A percentile compares a stretch with the other conserved stretches of the same genome.
Evolutionary conservation across 2,888 invertebrate species (phyloP).

Genomic region (Nebria brevicollis): DNA sequence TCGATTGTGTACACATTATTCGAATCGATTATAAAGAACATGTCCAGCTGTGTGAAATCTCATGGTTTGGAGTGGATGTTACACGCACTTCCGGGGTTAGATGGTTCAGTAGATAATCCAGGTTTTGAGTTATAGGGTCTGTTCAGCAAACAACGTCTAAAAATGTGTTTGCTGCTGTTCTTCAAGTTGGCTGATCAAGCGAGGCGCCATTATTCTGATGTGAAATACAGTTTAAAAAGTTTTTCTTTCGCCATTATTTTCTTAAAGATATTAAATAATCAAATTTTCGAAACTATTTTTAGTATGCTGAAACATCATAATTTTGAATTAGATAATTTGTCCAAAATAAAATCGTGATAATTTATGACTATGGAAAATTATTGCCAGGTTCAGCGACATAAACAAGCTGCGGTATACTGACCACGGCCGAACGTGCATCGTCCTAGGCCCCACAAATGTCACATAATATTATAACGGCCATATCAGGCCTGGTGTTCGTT

Average conservation of each 20-base stretch:
- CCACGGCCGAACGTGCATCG: not conserved
- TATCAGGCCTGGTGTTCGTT: not conserved
- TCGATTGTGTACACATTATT: not conserved
- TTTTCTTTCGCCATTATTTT: too few species aligned
- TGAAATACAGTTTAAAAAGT: too few species aligned
- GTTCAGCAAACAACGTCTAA: not conserved
- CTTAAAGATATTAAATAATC: too few species aligned
- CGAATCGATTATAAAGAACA: conserved; percentile 3
- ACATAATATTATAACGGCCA: not conserved
- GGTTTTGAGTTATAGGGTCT: conserved; percentile 3
- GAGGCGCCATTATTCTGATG: too few species aligned
- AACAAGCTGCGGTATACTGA: not conserved
- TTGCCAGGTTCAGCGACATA: not conserved
- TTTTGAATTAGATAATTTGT: too few species aligned
- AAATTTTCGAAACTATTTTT: too few species aligned
- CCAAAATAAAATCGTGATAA: too few species aligned
- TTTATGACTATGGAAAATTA: not conserved
- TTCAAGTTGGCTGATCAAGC: too few species aligned
- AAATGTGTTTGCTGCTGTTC: not conserved
- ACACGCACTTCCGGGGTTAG: conserved; percentile 15
- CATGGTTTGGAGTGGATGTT: conserved; percentile 13
- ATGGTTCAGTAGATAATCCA: conserved; percentile 7
- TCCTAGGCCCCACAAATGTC: not conserved
- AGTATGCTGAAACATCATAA: too few species aligned
- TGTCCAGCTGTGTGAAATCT: conserved; percentile 10